Evolutionary conservation across 2,797 vertebrate species (phyloP).

Genomic region (Coilia nasus): DNA sequence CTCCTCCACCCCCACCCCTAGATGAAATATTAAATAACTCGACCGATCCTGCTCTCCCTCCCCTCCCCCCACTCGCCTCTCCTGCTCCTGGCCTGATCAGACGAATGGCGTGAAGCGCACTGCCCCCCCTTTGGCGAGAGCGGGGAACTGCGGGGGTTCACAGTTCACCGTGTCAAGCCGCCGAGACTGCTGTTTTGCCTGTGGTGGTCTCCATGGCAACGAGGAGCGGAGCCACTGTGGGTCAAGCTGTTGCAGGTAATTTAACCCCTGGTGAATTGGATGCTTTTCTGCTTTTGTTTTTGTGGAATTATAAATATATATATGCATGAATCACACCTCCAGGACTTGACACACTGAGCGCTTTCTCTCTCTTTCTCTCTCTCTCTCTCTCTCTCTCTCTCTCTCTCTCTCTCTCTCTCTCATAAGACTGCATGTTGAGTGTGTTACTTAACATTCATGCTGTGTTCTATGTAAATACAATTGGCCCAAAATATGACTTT

Average conservation of each 20-base stretch:
- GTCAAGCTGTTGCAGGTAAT: conserved; percentile 71
- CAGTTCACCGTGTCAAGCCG: conserved; percentile 45
- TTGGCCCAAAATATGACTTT: neutral
- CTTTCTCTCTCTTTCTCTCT: neutral
- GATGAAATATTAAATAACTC: conserved; percentile 60
- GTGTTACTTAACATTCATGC: conserved; percentile 12
- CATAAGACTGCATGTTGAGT: neutral
- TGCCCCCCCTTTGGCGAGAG: conserved; percentile 52
- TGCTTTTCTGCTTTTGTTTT: conserved; percentile 69
- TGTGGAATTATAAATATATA: conserved; percentile 39
- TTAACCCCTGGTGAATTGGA: conserved; percentile 63
- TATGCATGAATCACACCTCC: conserved; percentile 36
- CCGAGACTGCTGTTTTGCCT: conserved; percentile 45
- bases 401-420: neutral
- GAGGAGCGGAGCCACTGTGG: conserved; percentile 62
- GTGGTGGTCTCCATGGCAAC: conserved; percentile 72
- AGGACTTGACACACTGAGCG: neutral
- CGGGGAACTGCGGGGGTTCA: conserved; percentile 27
- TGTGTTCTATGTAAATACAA: neutral
- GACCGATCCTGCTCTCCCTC: conserved; percentile 45
- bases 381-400: neutral
- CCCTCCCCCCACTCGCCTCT: neutral
- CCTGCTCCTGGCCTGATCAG: neutral
- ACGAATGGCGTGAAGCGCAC: conserved; percentile 38
- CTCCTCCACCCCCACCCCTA: neutral